These are phyloP conservation scores for Amiota communis DNA, from an alignment of 2,888 invertebrate species.

Conservation along the genomic window DNA sequence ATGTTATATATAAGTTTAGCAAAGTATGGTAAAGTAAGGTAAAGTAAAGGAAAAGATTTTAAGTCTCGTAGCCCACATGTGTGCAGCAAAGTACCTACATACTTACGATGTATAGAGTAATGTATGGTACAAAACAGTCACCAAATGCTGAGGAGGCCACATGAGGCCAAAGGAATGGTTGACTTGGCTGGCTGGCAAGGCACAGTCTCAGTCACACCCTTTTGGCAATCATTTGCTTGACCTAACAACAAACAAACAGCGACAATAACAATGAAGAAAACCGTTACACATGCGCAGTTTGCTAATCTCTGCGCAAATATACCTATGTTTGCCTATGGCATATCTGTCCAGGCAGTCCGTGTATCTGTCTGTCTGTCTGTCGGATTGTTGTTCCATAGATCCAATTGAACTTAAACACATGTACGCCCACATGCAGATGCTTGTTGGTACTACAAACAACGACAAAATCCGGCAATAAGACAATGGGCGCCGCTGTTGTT, in stretches of 20 bases:
- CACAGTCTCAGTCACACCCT: slow-evolving; percentile 54
- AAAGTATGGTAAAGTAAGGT: background rate
- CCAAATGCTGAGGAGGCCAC: background rate
- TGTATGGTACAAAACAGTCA: background rate
- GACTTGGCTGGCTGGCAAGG: no score
- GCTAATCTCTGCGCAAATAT: slow-evolving; percentile 19
- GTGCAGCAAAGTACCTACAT: background rate
- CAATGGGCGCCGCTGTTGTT: slow-evolving; percentile 23
- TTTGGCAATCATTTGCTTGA: slow-evolving; percentile 49
- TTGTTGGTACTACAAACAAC: background rate
- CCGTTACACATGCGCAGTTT: slow-evolving; percentile 13
- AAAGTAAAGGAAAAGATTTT: background rate
- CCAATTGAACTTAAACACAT: slow-evolving; percentile 25
- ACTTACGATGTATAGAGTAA: no score
- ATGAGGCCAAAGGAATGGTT: no score
- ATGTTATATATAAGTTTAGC: background rate
- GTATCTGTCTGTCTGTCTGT: background rate
- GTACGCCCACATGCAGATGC: slow-evolving; percentile 13
- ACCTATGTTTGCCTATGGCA: background rate
- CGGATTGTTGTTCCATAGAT: background rate
- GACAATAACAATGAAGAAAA: slow-evolving; percentile 16
- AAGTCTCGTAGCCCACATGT: background rate
- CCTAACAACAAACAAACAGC: slow-evolving; percentile 18
- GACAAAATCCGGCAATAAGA: slow-evolving; percentile 9
- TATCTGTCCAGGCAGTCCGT: background rate